Evolutionary conservation across 2,888 invertebrate species (phyloP).

Genomic region (Germaria angustata): DNA sequence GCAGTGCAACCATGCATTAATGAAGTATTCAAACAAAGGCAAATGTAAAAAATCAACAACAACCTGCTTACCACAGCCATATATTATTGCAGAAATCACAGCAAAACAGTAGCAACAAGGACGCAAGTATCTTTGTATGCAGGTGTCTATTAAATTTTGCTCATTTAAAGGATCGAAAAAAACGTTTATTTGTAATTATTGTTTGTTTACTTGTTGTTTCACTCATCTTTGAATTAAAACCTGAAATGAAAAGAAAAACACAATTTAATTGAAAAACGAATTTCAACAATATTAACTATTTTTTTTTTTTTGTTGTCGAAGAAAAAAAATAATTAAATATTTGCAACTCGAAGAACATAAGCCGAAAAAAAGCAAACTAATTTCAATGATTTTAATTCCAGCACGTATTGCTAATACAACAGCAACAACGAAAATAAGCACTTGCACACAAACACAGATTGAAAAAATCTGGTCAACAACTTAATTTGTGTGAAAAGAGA

Average conservation of each 20-base stretch:
- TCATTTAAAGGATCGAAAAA: too few relatives aligned
- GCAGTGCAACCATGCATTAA: too few relatives aligned
- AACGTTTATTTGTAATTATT: too few relatives aligned
- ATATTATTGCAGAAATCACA: too few relatives aligned
- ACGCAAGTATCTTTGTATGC: too few relatives aligned
- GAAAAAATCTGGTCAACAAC: constrained; percentile 38
- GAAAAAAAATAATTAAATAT: neutral
- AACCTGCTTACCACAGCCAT: too few relatives aligned
- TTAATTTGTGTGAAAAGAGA: constrained; percentile 26
- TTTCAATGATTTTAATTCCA: constrained; percentile 18
- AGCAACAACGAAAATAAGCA: neutral
- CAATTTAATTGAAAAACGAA: neutral
- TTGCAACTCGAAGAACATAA: neutral
- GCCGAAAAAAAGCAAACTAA: neutral
- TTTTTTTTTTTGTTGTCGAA: neutral
- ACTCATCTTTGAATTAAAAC: neutral
- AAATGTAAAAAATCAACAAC: too few relatives aligned
- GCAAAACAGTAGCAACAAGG: too few relatives aligned
- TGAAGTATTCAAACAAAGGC: too few relatives aligned
- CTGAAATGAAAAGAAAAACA: neutral
- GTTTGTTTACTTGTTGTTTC: too few relatives aligned
- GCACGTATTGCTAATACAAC: constrained; percentile 23
- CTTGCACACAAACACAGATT: neutral
- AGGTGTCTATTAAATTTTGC: too few relatives aligned
- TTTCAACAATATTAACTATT: neutral